Conservation (phyloP, 2,888 invertebrate species). For the Argyra leucocephala region DNA sequence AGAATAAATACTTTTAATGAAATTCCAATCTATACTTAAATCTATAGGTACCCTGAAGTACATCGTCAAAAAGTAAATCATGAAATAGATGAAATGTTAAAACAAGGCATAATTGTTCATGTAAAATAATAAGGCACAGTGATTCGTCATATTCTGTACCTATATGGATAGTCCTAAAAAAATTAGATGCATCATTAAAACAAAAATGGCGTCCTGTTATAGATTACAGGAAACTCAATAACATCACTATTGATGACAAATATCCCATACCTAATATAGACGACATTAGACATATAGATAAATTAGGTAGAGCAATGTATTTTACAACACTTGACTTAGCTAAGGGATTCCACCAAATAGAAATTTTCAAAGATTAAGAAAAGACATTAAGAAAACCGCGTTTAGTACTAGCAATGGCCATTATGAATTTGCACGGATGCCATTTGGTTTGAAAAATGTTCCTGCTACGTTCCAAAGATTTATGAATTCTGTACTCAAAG, state of each 20-base stretch:
- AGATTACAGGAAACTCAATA: conserved; percentile 19
- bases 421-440: conserved; percentile 20
- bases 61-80: conserved; percentile 19
- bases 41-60: conserved; percentile 21
- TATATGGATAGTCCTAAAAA: conserved; percentile 22
- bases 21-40: conserved; percentile 16
- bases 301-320: conserved; percentile 27
- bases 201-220: conserved; percentile 22
- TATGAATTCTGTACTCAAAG: conserved; percentile 25
- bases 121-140: no score
- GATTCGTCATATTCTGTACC: conserved; percentile 22
- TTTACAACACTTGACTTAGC: conserved; percentile 27
- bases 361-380: conserved; percentile 19
- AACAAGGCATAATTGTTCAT: conserved; percentile 21
- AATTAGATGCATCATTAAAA: conserved; percentile 15
- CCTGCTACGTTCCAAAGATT: conserved; percentile 20
- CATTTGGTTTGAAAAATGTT: conserved; percentile 20
- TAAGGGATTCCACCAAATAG: conserved; percentile 29
- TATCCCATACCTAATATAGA: conserved; percentile 21
- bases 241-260: conserved; percentile 10
- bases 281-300: conserved; percentile 26
- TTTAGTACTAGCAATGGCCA: conserved; percentile 15
- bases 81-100: conserved; percentile 30
- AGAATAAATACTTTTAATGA: conserved; percentile 13
- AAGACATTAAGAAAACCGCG: conserved; percentile 12